Conservation (phyloP, 2,888 invertebrate genomes). For the Trissonchulus sp. region DNA sequence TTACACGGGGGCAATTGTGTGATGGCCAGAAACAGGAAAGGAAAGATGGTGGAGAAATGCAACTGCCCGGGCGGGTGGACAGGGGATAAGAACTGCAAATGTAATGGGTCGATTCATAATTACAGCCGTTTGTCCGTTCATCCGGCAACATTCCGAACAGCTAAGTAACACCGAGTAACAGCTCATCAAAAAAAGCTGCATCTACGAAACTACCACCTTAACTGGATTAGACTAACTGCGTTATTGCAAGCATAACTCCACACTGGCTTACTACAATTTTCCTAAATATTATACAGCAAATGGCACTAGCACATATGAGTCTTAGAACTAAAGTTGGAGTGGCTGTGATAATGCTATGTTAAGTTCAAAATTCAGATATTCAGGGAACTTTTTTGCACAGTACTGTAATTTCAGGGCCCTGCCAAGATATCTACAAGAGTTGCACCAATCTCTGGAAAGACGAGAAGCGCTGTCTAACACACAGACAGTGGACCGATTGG, state of each 20-base stretch:
- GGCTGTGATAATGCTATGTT: too few relatives aligned
- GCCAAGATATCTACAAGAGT: constrained; percentile 50
- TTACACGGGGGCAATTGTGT: not conserved
- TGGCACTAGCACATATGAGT: too few relatives aligned
- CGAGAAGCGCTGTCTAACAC: constrained; percentile 48
- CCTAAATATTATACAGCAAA: too few relatives aligned
- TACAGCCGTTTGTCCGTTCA: too few relatives aligned
- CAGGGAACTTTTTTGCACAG: too few relatives aligned
- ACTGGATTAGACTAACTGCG: too few relatives aligned
- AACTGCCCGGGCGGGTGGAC: constrained; percentile 25
- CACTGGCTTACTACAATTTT: too few relatives aligned
- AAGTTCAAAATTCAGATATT: too few relatives aligned
- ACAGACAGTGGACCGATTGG: constrained; percentile 47
- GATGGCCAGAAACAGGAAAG: not conserved
- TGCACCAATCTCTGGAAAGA: constrained; percentile 49
- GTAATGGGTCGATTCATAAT: constrained; percentile 16
- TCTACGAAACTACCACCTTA: too few relatives aligned
- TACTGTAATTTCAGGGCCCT: constrained; percentile 47
- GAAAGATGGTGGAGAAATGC: constrained; percentile 22
- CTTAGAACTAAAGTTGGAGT: too few relatives aligned
- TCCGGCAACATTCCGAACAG: not conserved
- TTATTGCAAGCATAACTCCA: too few relatives aligned
- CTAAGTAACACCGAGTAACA: not conserved
- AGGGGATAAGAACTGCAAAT: constrained; percentile 21
- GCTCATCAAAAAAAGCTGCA: too few relatives aligned